Evolutionary conservation across 2,113 vertebrate species (phyloP).

Genomic region (Pollimyrus isidori): DNA sequence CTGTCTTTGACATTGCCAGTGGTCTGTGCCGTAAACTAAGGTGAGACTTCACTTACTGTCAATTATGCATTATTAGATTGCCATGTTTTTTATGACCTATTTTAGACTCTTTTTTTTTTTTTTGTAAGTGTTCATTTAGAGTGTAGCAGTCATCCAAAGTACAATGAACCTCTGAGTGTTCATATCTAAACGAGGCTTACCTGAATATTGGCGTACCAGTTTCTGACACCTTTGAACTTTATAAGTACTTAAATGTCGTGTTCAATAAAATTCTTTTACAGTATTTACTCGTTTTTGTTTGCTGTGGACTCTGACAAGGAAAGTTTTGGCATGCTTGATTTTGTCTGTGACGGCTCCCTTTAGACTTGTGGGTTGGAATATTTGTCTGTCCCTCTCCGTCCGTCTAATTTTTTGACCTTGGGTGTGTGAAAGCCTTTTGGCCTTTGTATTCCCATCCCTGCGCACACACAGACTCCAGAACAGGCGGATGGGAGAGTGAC

Average conservation of each 20-base stretch:
- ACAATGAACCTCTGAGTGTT: neutral
- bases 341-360: neutral
- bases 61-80: neutral
- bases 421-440: neutral
- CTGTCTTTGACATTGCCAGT: neutral
- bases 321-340: neutral
- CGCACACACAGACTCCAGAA: neutral
- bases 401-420: neutral
- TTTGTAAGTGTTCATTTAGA: conserved; percentile 2
- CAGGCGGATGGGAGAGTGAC: neutral
- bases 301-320: neutral
- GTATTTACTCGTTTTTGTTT: neutral
- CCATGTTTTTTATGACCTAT: neutral
- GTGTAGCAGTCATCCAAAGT: neutral
- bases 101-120: conserved; percentile 12
- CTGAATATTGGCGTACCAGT: conserved; percentile 13
- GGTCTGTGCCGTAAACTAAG: neutral
- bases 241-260: conserved; percentile 20
- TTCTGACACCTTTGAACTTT: conserved; percentile 15
- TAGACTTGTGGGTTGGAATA: neutral
- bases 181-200: neutral
- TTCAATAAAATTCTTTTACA: conserved; percentile 40
- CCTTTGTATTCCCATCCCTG: neutral
- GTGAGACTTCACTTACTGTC: neutral
- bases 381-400: neutral